Evolutionary conservation across 2,888 invertebrate genomes (phyloP), one percentile per base, ranked within the genome.

Genomic region (Papilio gigon): DNA sequence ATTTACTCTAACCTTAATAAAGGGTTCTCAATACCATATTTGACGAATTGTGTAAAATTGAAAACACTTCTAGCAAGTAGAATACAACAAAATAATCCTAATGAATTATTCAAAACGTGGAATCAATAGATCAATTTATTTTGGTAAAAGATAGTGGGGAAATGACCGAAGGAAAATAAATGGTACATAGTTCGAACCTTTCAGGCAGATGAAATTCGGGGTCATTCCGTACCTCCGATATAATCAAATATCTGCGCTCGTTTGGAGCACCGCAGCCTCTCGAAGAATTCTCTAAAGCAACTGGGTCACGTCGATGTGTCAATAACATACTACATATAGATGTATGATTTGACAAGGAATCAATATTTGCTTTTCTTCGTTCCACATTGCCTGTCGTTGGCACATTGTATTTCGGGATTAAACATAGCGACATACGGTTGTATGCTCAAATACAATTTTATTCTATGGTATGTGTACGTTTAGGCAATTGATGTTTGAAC

Each of bases 151-250:
- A 84, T 84, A 84, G 74, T 74, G 73, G 71, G 83, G 86, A 83
- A 85, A 84, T 81, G 84, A 84, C 81, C 84, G 83, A 86, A 85
- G 83, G 87, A 84, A 86, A 87, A 89, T 88, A 88, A 87, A 89
- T 86, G 83, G 82, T 80, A 81, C 83, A 87, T 88, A 86, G 84
- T 84, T 82, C 76, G 83, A 85, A 82, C 82, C 88, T 87, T 83
- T 87, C 83, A 83, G 76, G 76, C 76, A 85, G 87, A 88, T 88
- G 88, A 87, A 89, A 89, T 89, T 88, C 85, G 84, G 82, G 82
- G 82, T 84, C 83, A 79, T 77, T 77, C 79, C 81, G 77, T 74
- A 79, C 76, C 76, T 76, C 75, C 80, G 82, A 84, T 85, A 87
- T 86, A 84, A 87, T 87, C 85, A 83, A 85, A 86, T 84, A 86